These are phyloP conservation scores for Pseudeuparius sepicola DNA, from an alignment of 2,888 invertebrate species.

Conservation along the genomic window DNA sequence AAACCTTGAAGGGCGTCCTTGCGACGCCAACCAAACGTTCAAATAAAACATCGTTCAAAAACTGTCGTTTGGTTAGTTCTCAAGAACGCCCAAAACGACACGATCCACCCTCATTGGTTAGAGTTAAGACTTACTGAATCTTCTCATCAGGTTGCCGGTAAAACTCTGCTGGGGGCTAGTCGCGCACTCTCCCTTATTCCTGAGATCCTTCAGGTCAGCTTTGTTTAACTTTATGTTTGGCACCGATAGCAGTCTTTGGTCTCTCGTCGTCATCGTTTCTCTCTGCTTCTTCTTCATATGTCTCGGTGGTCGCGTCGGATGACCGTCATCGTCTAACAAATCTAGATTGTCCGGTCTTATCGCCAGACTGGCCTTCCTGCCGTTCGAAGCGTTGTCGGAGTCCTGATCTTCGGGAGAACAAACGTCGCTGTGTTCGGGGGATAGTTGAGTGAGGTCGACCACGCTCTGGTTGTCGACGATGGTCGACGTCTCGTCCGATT, in stretches of 20 bases:
- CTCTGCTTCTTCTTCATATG: slow-evolving; percentile 42
- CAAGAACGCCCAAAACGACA: too few relatives aligned
- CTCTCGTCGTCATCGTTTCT: too few relatives aligned
- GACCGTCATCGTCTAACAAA: slow-evolving; percentile 43
- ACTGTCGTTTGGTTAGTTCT: too few relatives aligned
- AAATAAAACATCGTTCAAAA: too few relatives aligned
- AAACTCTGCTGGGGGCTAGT: slow-evolving; percentile 39
- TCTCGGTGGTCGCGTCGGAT: slow-evolving; percentile 48
- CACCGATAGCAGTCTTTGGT: slow-evolving; percentile 64
- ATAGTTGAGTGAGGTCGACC: slow-evolving; percentile 18
- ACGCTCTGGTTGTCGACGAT: slow-evolving; percentile 30
- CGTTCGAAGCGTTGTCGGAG: neutral
- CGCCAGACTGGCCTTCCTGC: slow-evolving; percentile 26
- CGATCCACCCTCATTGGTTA: slow-evolving; percentile 11
- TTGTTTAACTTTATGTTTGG: slow-evolving; percentile 57
- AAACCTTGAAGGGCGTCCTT: too few relatives aligned
- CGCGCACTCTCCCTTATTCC: slow-evolving; percentile 42
- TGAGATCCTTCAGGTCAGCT: slow-evolving; percentile 37
- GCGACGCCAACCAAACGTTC: too few relatives aligned
- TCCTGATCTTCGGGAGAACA: slow-evolving; percentile 1
- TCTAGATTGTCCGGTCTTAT: slow-evolving; percentile 56
- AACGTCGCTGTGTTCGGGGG: too few relatives aligned
- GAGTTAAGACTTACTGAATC: slow-evolving; percentile 72
- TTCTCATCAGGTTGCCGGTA: slow-evolving; percentile 68
- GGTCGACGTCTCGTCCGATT: slow-evolving; percentile 35